phyloP scores from a whole-genome alignment of 2,797 vertebrate genomes.

The Ceryle rudis region DNA sequence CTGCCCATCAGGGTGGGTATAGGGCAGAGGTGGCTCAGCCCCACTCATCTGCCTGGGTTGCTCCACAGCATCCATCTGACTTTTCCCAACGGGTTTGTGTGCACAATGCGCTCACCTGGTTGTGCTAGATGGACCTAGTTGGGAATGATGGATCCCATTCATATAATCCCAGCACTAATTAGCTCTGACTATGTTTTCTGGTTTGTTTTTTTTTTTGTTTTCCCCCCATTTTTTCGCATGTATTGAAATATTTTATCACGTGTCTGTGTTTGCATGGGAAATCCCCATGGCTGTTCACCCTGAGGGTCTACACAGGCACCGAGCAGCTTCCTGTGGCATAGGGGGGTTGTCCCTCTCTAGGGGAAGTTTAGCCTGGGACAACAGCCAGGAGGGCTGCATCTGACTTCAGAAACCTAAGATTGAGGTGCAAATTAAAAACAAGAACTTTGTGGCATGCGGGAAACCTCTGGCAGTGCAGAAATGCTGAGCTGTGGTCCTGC shows the following conservation, averaged over 20 bases:
- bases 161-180: neutral
- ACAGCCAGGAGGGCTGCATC: neutral
- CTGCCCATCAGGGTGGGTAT: neutral
- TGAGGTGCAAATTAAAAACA: neutral
- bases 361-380: neutral
- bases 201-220: fast-evolving
- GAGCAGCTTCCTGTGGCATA: neutral
- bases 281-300: fast-evolving
- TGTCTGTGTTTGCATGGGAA: neutral
- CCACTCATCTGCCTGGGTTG: fast-evolving
- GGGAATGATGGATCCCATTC: neutral
- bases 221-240: too few species aligned
- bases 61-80: neutral
- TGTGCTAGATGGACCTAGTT: neutral
- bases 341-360: neutral
- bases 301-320: fast-evolving
- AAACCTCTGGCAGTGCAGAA: neutral
- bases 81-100: neutral
- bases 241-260: neutral
- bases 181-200: neutral
- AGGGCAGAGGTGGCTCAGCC: neutral
- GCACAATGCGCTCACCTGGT: fast-evolving
- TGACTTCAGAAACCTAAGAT: neutral
- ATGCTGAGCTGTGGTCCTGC: neutral
- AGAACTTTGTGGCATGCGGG: neutral